phyloP scores from a whole-genome alignment of 2,797 vertebrate species.

The Falco columbarius region DNA sequence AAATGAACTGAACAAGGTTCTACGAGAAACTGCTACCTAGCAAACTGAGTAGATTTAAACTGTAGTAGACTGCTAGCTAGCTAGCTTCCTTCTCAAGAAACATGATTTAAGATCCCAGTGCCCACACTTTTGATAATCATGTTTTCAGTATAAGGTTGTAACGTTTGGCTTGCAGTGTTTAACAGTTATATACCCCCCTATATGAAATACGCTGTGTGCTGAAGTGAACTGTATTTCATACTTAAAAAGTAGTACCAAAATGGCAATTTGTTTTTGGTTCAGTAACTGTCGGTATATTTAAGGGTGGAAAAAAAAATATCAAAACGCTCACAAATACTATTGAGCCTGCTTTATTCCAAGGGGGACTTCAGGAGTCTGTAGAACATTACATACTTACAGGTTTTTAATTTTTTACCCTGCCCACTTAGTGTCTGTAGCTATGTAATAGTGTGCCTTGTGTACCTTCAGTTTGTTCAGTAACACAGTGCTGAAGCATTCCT shows the following conservation, averaged over 20 bases:
- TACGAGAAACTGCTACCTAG: background rate
- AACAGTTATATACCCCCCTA: accelerated
- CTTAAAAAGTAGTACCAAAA: background rate
- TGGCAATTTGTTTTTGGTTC: background rate
- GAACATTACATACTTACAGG: background rate
- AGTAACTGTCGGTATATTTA: background rate
- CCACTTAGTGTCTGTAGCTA: background rate
- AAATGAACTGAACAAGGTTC: background rate
- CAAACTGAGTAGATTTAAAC: background rate
- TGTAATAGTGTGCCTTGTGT: background rate
- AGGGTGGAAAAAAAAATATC: background rate
- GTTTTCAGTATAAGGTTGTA: background rate
- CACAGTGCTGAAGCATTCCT: background rate
- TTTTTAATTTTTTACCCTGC: background rate
- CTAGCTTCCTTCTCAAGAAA: background rate
- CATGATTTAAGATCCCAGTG: background rate
- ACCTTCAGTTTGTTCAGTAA: background rate
- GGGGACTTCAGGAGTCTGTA: background rate
- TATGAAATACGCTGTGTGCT: background rate
- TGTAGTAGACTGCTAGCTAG: background rate
- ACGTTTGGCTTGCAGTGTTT: background rate
- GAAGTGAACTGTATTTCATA: background rate
- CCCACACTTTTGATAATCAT: accelerated
- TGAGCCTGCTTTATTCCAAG: background rate
- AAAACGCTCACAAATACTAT: background rate